Percentiles rank a stretch among this genome's conserved stretches.
Conservation (phyloP, 2,888 invertebrate genomes). For the Itoplectis maculator region DNA sequence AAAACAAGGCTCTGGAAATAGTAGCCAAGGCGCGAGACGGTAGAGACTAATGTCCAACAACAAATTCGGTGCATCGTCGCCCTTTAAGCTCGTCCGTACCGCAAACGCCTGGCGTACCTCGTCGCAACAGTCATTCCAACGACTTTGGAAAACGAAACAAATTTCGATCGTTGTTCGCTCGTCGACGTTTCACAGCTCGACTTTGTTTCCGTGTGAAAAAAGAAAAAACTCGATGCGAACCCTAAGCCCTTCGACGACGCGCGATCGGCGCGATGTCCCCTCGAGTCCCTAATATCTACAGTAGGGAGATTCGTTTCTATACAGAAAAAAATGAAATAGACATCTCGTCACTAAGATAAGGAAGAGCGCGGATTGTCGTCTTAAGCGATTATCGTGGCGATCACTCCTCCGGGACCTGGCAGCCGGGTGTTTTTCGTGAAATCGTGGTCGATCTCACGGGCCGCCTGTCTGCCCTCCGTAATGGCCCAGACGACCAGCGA, state of each 20-base stretch:
- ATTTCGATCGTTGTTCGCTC: neutral
- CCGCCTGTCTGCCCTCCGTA: constrained; percentile 98
- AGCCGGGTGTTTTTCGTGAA: constrained; percentile 93
- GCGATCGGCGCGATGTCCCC: constrained; percentile 14
- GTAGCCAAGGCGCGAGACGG: constrained; percentile 24
- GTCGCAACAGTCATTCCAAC: constrained; percentile 18
- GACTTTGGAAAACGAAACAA: constrained; percentile 14
- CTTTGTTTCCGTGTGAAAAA: constrained; percentile 16
- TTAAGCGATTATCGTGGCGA: constrained; percentile 82
- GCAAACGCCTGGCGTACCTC: constrained; percentile 13
- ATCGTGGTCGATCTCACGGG: constrained; percentile 95
- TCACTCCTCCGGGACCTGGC: constrained; percentile 97
- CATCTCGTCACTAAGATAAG: constrained; percentile 47
- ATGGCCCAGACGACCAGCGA: constrained; percentile 99
- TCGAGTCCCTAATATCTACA: constrained; percentile 31
- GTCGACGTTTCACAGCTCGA: constrained; percentile 20
- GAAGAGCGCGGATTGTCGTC: constrained; percentile 42
- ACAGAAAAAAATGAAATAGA: constrained; percentile 40
- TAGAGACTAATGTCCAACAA: constrained; percentile 30
- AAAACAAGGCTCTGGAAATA: constrained; percentile 52
- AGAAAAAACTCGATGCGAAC: constrained; percentile 39
- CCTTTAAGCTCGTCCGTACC: neutral
- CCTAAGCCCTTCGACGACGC: constrained; percentile 1
- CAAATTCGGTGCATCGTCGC: constrained; percentile 39
- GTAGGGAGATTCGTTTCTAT: constrained; percentile 27